These are phyloP conservation scores for Larimichthys crocea DNA, from an alignment of 2,113 vertebrate genomes.

Conservation along the genomic window DNA sequence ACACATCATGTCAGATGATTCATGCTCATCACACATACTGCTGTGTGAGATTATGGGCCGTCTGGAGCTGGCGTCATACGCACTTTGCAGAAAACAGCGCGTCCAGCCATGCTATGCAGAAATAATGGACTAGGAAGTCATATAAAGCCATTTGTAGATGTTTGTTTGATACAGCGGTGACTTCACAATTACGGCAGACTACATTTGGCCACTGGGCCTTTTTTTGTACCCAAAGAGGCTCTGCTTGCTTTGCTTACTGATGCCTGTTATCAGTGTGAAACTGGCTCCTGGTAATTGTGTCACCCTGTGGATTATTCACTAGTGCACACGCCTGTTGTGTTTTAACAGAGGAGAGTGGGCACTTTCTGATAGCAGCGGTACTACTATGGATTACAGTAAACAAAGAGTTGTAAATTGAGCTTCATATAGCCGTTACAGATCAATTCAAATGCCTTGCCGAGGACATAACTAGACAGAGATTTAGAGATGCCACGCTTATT, in stretches of 20 bases:
- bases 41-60: constrained; percentile 71
- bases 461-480: neutral
- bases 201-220: neutral
- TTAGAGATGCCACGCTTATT: neutral
- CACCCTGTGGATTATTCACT: constrained; percentile 14
- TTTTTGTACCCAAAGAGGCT: neutral
- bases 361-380: neutral
- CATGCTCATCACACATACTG: constrained; percentile 61
- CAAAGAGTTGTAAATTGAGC: neutral
- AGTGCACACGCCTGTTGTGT: neutral
- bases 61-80: constrained; percentile 67
- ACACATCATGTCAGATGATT: constrained; percentile 60
- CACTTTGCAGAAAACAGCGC: constrained; percentile 42
- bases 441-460: neutral
- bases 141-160: constrained; percentile 10
- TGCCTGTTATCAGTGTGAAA: neutral
- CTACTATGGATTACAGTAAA: neutral
- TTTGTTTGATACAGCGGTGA: constrained; percentile 8
- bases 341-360: neutral
- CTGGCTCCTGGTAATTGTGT: constrained; percentile 9
- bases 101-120: constrained; percentile 17
- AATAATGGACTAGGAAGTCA: constrained; percentile 25
- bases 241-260: neutral
- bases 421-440: constrained; percentile 10
- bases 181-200: neutral